phyloP scores from a whole-genome alignment of 1,140 invertebrate genomes.

The Archivesica marissinica region DNA sequence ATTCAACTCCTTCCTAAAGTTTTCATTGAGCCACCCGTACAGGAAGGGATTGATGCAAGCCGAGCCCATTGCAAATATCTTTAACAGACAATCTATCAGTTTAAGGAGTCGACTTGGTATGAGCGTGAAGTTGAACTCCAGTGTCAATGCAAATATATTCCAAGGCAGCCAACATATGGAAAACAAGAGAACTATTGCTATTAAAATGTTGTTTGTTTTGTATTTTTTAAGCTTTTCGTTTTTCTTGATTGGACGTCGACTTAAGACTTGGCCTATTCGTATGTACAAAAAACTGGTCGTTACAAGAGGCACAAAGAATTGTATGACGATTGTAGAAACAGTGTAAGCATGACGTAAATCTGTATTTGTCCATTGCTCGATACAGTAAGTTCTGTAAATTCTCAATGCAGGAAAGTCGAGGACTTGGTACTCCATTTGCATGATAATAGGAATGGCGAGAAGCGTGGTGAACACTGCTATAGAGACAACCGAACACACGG shows the following conservation, averaged over 20 bases:
- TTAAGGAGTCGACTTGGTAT: constrained; percentile 74
- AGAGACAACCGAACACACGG: constrained; percentile 70
- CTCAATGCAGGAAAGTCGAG: constrained; percentile 66
- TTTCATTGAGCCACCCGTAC: constrained; percentile 88
- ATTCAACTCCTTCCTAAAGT: constrained; percentile 81
- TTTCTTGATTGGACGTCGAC: constrained; percentile 76
- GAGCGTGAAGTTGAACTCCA: constrained; percentile 73
- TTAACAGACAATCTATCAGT: constrained; percentile 80
- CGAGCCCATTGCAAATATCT: constrained; percentile 87
- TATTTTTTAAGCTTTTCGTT: constrained; percentile 87
- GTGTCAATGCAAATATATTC: constrained; percentile 78
- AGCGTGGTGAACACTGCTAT: constrained; percentile 75
- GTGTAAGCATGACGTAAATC: constrained; percentile 73
- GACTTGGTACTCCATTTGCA: constrained; percentile 73
- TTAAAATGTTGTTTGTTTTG: constrained; percentile 92
- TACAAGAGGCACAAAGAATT: constrained; percentile 80
- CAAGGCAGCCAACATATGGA: constrained; percentile 89
- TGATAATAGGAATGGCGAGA: constrained; percentile 78
- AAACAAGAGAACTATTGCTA: constrained; percentile 97
- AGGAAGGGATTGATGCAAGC: constrained; percentile 94
- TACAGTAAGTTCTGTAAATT: constrained; percentile 74
- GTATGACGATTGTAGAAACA: constrained; percentile 76
- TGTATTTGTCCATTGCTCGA: constrained; percentile 78
- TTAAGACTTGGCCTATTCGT: constrained; percentile 78
- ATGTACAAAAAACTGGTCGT: constrained; percentile 78